Evolutionary conservation across 2,888 invertebrate species (phyloP).

Genomic region (Cataglyphis rosenhaueri): DNA sequence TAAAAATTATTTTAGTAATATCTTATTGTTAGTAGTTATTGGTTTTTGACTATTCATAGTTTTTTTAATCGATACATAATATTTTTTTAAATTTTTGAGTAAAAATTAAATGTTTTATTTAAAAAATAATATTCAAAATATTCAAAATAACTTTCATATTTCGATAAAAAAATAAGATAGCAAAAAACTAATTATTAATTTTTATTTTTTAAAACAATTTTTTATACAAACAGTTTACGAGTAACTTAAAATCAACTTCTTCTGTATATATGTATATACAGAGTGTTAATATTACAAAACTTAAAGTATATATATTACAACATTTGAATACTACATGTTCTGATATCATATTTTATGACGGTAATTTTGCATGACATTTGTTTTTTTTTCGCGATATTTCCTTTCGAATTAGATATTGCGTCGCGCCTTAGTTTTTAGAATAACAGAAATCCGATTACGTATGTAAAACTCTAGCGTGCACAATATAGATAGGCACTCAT

Average conservation of each 20-base stretch:
- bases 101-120: neutral
- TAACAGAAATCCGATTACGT: neutral
- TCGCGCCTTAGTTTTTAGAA: constrained; percentile 25
- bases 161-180: neutral
- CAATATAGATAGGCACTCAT: constrained; percentile 16
- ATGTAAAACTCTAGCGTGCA: neutral
- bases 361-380: neutral
- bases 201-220: neutral
- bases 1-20: no score
- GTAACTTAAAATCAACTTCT: neutral
- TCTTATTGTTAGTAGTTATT: neutral
- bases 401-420: neutral
- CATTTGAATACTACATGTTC: neutral
- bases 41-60: neutral
- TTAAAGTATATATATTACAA: neutral
- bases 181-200: neutral
- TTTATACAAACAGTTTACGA: neutral
- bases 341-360: neutral
- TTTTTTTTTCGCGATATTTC: neutral
- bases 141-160: neutral
- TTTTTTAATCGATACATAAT: neutral
- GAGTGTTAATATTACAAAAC: neutral
- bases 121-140: neutral
- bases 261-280: neutral
- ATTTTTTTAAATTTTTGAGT: neutral